phyloP scores from a whole-genome alignment of 2,797 vertebrate genomes.

The Acrossocheilus fasciatus region DNA sequence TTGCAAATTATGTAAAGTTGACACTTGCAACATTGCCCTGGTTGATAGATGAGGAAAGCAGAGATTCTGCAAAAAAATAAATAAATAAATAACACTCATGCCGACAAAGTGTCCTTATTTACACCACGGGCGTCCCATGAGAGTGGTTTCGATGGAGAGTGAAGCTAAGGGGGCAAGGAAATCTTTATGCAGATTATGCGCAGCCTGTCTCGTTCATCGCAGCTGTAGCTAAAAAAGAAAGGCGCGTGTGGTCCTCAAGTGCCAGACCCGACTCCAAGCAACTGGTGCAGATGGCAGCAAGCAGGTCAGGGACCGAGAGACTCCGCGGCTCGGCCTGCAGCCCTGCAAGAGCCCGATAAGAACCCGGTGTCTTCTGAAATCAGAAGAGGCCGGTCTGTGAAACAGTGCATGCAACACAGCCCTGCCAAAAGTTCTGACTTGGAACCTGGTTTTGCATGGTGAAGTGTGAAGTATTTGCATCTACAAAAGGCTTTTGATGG shows the following conservation, averaged over 20 bases:
- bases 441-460: constrained; percentile 6
- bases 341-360: constrained; percentile 45
- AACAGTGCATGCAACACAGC: constrained; percentile 21
- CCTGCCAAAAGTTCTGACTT: constrained; percentile 12
- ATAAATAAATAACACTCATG: background rate
- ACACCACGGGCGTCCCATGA: constrained; percentile 18
- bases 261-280: constrained; percentile 56
- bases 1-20: background rate
- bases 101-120: constrained; percentile 53
- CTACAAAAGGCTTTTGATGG: constrained; percentile 16
- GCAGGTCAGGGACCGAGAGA: constrained; percentile 44
- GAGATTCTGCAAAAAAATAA: background rate
- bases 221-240: constrained; percentile 43
- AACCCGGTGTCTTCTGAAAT: constrained; percentile 33
- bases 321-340: background rate
- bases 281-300: constrained; percentile 54
- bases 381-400: background rate
- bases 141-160: constrained; percentile 15
- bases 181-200: constrained; percentile 9
- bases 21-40: background rate
- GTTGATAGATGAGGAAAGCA: background rate
- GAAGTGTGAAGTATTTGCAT: background rate
- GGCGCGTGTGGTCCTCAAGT: constrained; percentile 54
- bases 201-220: background rate
- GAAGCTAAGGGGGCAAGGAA: constrained; percentile 19